Percentiles rank a stretch among this genome's conserved stretches.
phyloP scores from a whole-genome alignment of 2,113 vertebrate genomes.

The Scolopax mira region DNA sequence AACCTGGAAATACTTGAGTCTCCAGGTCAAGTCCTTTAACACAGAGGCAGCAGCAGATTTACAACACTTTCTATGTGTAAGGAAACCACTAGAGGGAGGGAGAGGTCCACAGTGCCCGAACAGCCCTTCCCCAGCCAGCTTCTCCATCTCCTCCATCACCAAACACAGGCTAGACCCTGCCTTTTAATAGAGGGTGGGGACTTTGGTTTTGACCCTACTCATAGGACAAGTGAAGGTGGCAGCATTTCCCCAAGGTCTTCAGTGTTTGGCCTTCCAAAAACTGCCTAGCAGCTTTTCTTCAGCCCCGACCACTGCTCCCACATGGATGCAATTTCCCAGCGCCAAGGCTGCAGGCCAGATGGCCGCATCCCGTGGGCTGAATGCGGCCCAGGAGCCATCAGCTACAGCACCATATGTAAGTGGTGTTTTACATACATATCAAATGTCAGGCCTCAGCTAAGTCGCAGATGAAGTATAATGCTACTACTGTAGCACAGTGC shows the following conservation, averaged over 20 bases:
- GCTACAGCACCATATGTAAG: conserved; percentile 24
- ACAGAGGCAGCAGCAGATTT: neutral
- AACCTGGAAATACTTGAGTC: neutral
- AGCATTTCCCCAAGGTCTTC: neutral
- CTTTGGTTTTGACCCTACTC: neutral
- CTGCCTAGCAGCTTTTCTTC: neutral
- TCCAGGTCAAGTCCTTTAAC: neutral
- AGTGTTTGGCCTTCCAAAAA: neutral
- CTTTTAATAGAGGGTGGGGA: neutral
- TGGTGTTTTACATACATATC: conserved; percentile 34
- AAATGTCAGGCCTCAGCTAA: conserved; percentile 24
- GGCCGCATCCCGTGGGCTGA: neutral
- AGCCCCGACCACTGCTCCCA: neutral
- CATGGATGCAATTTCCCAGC: neutral
- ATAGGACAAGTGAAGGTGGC: neutral
- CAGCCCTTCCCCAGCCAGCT: neutral
- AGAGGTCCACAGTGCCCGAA: conserved; percentile 14
- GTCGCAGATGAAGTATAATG: neutral
- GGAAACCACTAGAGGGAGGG: conserved; percentile 64
- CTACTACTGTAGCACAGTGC: conserved; percentile 4
- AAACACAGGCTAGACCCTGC: neutral
- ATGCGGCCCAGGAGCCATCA: neutral
- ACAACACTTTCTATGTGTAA: neutral
- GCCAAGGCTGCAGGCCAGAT: conserved; percentile 43
- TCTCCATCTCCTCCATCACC: neutral